Evolutionary conservation across 2,113 vertebrate genomes (phyloP).

Genomic region (Gallinago jamesoni): DNA sequence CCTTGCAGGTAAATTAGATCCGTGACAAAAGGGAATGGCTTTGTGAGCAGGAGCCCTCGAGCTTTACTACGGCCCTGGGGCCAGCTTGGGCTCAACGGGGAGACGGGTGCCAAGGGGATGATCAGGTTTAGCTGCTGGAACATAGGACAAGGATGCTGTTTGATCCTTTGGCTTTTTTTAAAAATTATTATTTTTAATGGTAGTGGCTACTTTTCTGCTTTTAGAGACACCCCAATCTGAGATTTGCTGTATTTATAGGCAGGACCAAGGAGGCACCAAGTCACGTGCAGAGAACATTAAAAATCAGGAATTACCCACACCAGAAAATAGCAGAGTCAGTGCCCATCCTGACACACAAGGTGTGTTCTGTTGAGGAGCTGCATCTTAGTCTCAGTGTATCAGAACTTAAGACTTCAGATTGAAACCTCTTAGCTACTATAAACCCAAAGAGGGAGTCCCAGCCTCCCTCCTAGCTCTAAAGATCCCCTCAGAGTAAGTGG

Average conservation of each 20-base stretch:
- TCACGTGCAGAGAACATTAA: background rate
- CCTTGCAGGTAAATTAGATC: background rate
- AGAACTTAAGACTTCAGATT: background rate
- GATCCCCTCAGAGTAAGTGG: background rate
- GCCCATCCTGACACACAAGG: background rate
- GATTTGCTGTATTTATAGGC: background rate
- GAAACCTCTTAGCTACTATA: background rate
- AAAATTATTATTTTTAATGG: background rate
- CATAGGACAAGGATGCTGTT: background rate
- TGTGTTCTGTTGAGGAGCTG: background rate
- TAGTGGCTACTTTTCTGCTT: background rate
- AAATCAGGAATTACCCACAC: background rate
- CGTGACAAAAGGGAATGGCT: background rate
- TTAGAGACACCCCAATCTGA: background rate
- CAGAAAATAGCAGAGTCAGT: background rate
- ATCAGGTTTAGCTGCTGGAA: background rate
- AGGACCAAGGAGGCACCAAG: background rate
- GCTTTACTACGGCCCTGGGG: background rate
- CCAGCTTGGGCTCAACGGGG: background rate
- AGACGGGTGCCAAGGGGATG: background rate
- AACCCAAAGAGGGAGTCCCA: background rate
- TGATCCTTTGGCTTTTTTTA: background rate
- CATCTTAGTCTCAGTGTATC: background rate
- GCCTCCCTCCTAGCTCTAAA: background rate
- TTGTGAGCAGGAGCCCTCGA: background rate